These are phyloP conservation scores for Centropus bengalensis DNA, from an alignment of 2,113 vertebrate genomes.

Conservation along the genomic window DNA sequence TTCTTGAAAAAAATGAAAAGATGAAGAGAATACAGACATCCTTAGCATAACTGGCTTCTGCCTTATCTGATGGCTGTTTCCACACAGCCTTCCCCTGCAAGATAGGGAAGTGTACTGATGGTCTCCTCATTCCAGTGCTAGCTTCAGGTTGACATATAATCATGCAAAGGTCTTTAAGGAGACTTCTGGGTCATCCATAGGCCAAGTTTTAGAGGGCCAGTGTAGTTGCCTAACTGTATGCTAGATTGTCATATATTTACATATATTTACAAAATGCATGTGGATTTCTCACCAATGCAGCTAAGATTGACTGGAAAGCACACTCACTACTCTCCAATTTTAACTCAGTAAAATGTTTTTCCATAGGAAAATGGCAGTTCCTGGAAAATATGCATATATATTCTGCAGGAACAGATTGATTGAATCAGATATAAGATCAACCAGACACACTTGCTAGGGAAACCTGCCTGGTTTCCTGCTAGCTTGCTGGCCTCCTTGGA, in stretches of 20 bases:
- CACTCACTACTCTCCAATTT: not conserved
- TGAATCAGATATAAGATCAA: not conserved
- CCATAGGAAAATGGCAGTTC: constrained; percentile 28
- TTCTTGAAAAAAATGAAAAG: not conserved
- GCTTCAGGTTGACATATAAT: not conserved
- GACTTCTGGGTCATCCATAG: not conserved
- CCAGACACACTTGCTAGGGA: constrained; percentile 44
- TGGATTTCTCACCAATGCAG: constrained; percentile 1
- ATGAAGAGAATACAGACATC: not conserved
- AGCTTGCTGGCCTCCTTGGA: constrained; percentile 25
- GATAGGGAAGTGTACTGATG: not conserved
- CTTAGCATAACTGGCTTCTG: not conserved
- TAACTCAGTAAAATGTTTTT: not conserved
- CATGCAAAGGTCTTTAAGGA: not conserved
- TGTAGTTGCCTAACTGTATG: not conserved
- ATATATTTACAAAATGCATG: not conserved
- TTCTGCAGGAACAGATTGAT: constrained; percentile 34
- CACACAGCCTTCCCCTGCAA: not conserved
- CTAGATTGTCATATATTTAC: not conserved
- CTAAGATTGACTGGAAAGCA: not conserved
- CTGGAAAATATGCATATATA: constrained; percentile 18
- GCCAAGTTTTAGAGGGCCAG: not conserved
- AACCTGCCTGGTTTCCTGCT: constrained; percentile 58
- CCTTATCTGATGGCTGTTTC: not conserved
- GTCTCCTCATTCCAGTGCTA: not conserved